Percentiles rank a stretch among this genome's conserved stretches.
Evolutionary conservation across 2,888 invertebrate species (phyloP).

Genomic region (Malachius bipustulatus): DNA sequence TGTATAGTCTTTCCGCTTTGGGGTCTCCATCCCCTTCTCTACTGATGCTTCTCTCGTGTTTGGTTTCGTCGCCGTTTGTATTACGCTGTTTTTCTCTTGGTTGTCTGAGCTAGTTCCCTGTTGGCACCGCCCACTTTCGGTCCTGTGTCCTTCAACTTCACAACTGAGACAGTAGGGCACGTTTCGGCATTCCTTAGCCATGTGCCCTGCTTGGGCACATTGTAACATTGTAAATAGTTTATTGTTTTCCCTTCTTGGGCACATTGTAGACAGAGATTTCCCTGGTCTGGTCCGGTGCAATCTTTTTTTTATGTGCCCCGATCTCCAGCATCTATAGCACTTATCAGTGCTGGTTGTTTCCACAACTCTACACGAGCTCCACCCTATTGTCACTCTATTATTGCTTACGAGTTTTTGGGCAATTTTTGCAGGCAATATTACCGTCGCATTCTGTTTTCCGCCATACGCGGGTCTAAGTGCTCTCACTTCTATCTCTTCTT

Average conservation of each 20-base stretch:
- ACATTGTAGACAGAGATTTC: constrained; percentile 15
- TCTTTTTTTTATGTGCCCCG: constrained; percentile 13
- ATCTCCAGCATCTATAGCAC: constrained; percentile 17
- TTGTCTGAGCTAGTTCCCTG: too few species aligned
- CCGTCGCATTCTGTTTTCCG: too few species aligned
- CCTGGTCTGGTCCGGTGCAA: constrained; percentile 16
- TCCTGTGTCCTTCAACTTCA: constrained; percentile 12
- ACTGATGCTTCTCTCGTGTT: too few species aligned
- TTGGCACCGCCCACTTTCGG: too few species aligned
- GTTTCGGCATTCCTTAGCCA: constrained; percentile 14
- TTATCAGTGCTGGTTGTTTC: constrained; percentile 12
- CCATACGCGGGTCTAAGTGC: constrained; percentile 18
- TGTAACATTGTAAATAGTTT: too few species aligned
- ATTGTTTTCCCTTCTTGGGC: constrained; percentile 15
- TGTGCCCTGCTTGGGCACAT: constrained; percentile 17
- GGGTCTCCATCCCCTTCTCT: too few species aligned
- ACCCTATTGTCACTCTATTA: constrained; percentile 11
- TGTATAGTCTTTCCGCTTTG: too few species aligned
- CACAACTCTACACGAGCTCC: constrained; percentile 12
- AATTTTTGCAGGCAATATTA: constrained; percentile 10
- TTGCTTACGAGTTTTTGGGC: constrained; percentile 9
- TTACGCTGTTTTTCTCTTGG: too few species aligned
- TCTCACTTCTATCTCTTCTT: constrained; percentile 13
- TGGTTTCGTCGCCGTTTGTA: too few species aligned
- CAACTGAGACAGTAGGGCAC: constrained; percentile 15